Evolutionary conservation across 2,888 invertebrate species (phyloP), one percentile per base, ranked within the genome.

Genomic region (Psococerastis gibbosa): DNA sequence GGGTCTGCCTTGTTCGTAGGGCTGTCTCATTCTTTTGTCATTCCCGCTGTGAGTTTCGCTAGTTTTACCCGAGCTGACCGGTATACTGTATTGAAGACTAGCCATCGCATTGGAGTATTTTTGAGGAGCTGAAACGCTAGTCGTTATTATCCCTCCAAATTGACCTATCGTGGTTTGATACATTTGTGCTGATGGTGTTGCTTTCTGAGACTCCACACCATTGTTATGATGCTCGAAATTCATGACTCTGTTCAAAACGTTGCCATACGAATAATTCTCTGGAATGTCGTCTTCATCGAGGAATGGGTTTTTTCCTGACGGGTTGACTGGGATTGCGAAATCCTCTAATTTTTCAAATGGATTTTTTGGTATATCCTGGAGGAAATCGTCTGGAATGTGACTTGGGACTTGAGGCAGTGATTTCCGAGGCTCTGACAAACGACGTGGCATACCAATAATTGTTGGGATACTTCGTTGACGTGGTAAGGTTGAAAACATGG

Each of bases 381-480:
- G 15, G 11, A 38, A 38, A 6, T 38, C 38, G 13, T 38, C 38
- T 3, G 22, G 4, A 18, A 18, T 38, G 5, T 16, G 22, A 20
- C 17, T 38, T 13, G 38, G 38, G 5, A 38, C 38, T 38, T 38
- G 38, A 5, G 38, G 38, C 4, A 38, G 20, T n/a, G 38, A 38
- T 38, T 38, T 38, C 38, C 38, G 3, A 6, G 17, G 38, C 20
- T 38, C 38, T 22, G 22, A 20, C 38, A 38, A 11, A 18, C 38
- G 15, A 13, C 38, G 6, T 5, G 38, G 38, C 38, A 38, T 38
- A n/a, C 38, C 38, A 6, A 38, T 38, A 4, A 38, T 38, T n/a
- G 38, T 38, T 18, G 38, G 38, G 17, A 38, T 38, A 38, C 38
- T 38, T 15, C 38, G 38, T 20, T 38, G 38, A 13, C 38, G 15